Evolutionary conservation across 1,140 invertebrate species (phyloP).

Genomic region (Parapsyche elsis): DNA sequence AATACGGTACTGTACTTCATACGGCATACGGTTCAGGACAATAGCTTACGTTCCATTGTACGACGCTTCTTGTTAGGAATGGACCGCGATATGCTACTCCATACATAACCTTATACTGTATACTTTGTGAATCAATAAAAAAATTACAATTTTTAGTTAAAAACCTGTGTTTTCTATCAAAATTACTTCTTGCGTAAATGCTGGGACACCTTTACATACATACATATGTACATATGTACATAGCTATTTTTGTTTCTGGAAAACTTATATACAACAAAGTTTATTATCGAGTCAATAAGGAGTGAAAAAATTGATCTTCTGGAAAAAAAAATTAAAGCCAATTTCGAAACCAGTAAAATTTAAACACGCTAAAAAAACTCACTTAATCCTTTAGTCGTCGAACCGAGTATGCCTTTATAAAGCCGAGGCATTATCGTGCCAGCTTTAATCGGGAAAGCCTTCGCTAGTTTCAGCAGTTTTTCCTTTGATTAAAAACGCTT

Average conservation of each 20-base stretch:
- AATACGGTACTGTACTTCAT: too few species aligned
- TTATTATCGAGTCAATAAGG: background rate
- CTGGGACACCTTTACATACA: background rate
- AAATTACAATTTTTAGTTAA: too few species aligned
- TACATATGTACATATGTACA: background rate
- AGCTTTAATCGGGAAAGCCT: background rate
- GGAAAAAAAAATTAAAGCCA: background rate
- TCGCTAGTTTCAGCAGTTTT: background rate
- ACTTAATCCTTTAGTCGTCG: conserved; percentile 20
- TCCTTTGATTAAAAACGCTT: conserved; percentile 18
- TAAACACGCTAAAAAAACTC: background rate
- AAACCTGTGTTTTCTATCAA: too few species aligned
- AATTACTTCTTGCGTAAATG: too few species aligned
- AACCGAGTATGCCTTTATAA: background rate
- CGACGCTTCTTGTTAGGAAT: too few species aligned
- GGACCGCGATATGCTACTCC: too few species aligned
- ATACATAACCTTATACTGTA: too few species aligned
- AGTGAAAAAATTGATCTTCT: too few species aligned
- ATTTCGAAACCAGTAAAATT: background rate
- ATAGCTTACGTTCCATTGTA: too few species aligned
- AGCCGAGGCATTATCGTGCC: conserved; percentile 16
- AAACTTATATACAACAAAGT: background rate
- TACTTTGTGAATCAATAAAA: too few species aligned
- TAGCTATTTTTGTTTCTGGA: background rate
- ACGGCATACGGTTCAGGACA: too few species aligned